A percentile compares a stretch with the other conserved stretches of the same genome.
These are phyloP conservation scores for Colaptes auratus DNA, from an alignment of 2,113 vertebrate species.

Conservation along the genomic window DNA sequence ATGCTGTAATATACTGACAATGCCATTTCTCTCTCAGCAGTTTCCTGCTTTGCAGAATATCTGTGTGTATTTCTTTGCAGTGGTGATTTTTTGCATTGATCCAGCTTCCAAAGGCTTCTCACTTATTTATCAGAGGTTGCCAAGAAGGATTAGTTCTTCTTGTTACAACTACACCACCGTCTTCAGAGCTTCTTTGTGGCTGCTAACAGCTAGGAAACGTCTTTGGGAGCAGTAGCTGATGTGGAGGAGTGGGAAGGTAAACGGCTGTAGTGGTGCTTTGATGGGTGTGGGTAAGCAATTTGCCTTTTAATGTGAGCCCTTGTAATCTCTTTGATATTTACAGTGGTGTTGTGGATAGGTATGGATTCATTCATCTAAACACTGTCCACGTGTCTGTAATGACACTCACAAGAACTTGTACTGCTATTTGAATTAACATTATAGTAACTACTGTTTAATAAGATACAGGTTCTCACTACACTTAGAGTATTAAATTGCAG, in stretches of 20 bases:
- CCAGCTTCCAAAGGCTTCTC: background rate
- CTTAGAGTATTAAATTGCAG: background rate
- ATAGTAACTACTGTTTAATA: background rate
- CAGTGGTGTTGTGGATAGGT: background rate
- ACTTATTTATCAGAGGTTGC: background rate
- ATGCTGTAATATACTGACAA: background rate
- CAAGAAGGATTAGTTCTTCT: background rate
- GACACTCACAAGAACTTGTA: background rate
- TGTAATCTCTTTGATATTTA: background rate
- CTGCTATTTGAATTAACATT: background rate
- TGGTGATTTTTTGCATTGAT: background rate
- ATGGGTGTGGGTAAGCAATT: background rate
- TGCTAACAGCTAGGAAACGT: background rate
- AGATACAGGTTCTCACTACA: background rate
- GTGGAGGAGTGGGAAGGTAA: background rate
- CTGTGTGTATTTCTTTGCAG: background rate
- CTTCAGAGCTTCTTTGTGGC: background rate
- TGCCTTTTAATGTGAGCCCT: background rate
- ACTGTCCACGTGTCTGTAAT: background rate
- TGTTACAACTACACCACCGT: background rate
- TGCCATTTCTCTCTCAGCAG: conserved; percentile 5
- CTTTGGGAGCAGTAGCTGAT: background rate
- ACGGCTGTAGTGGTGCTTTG: background rate
- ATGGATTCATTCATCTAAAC: background rate
- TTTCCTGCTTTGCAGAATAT: background rate